Conservation (phyloP, 30 jellyfish, hydroid and myxozoan genomes). For the Nemopilema nomurai region DNA sequence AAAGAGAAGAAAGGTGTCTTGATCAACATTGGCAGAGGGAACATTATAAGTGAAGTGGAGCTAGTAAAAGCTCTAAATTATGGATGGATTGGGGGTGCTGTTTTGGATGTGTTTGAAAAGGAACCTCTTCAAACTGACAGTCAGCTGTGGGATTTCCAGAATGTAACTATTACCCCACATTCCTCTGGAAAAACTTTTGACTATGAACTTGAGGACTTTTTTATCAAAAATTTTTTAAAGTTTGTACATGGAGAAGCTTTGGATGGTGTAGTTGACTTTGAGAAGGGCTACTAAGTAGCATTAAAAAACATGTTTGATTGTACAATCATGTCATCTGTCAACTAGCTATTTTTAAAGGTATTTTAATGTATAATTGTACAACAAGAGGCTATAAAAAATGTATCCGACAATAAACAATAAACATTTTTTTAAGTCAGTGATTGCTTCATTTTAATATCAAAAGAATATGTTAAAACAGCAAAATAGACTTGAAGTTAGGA, state of each 20-base stretch:
- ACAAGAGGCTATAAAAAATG: no score
- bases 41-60: conserved; percentile 63
- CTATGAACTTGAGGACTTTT: conserved; percentile 51
- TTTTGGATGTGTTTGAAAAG: conserved; percentile 80
- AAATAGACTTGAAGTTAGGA: no score
- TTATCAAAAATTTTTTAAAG: conserved; percentile 24
- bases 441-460: no score
- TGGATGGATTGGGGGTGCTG: conserved; percentile 77
- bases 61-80: conserved; percentile 63
- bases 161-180: conserved; percentile 83
- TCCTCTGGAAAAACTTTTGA: conserved; percentile 61
- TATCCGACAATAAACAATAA: no score
- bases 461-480: no score
- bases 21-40: conserved; percentile 87
- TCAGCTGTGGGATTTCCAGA: conserved; percentile 61
- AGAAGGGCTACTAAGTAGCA: conserved; percentile 67
- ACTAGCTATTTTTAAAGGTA: no score
- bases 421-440: no score
- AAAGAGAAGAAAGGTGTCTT: conserved; percentile 70
- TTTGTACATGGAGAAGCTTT: conserved; percentile 34
- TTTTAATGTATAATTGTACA: no score
- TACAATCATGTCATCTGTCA: no score
- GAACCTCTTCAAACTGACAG: conserved; percentile 83
- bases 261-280: conserved; percentile 44
- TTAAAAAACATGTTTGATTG: no score